A percentile compares a stretch with the other conserved stretches of the same genome.
Evolutionary conservation across 2,113 vertebrate species (phyloP).

Genomic region (Periophthalmus modestus): DNA sequence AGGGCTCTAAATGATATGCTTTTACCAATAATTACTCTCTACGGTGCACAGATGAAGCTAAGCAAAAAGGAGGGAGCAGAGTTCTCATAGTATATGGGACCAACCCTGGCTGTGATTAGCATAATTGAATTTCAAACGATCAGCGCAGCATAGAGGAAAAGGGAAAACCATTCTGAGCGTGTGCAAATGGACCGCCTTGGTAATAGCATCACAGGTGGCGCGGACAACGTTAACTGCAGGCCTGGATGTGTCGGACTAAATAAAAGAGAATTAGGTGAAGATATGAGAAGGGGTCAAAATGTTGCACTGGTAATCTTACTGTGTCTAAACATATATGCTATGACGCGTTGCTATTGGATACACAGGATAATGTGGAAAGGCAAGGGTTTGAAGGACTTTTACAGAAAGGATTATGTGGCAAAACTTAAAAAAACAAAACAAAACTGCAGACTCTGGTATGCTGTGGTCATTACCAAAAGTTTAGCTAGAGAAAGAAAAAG

Average conservation of each 20-base stretch:
- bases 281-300: constrained; percentile 32
- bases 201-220: constrained; percentile 34
- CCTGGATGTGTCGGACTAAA: constrained; percentile 32
- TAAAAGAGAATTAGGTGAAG: constrained; percentile 25
- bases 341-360: neutral
- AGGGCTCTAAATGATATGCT: constrained; percentile 59
- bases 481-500: neutral
- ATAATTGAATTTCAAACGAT: constrained; percentile 80
- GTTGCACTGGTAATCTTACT: neutral
- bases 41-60: constrained; percentile 43
- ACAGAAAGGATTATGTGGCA: neutral
- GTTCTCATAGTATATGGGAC: constrained; percentile 41
- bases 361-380: too few relatives aligned
- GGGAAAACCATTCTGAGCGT: constrained; percentile 42
- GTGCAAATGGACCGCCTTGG: constrained; percentile 40
- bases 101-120: constrained; percentile 63
- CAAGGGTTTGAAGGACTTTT: neutral
- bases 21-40: constrained; percentile 74
- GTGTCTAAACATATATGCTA: neutral
- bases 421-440: too few relatives aligned
- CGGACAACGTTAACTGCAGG: constrained; percentile 28
- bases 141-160: constrained; percentile 54
- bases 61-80: constrained; percentile 38
- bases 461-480: constrained; percentile 2
- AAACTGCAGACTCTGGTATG: neutral